Conservation (phyloP, 2,797 vertebrate genomes). For the Pogoniulus pusillus region DNA sequence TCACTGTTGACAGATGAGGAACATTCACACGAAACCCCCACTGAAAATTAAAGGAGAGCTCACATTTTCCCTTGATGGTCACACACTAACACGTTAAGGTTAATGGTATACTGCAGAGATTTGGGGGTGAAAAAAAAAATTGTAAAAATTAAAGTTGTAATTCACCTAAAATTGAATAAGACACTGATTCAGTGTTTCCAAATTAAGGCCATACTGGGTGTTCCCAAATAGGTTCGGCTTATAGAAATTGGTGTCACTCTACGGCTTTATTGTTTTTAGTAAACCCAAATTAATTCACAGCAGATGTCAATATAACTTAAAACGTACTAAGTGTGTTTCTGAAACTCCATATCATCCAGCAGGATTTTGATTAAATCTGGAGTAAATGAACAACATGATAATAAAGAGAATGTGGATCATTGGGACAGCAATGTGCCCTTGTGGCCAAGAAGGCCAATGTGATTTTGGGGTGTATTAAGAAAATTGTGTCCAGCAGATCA, state of each 20-base stretch:
- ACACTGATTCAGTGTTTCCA: constrained; percentile 35
- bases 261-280: not conserved
- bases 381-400: not conserved
- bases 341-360: not conserved
- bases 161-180: constrained; percentile 29
- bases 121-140: not conserved
- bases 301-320: not conserved
- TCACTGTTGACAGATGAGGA: constrained; percentile 57
- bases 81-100: constrained; percentile 22
- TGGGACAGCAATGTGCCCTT: too few relatives aligned
- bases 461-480: too few relatives aligned
- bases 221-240: not conserved
- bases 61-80: constrained; percentile 11
- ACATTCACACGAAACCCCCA: constrained; percentile 24
- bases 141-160: not conserved
- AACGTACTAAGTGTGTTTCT: not conserved
- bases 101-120: not conserved
- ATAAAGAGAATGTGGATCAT: too few relatives aligned
- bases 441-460: too few relatives aligned
- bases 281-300: constrained; percentile 7
- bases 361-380: not conserved
- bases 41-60: constrained; percentile 47
- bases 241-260: not conserved
- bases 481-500: too few relatives aligned
- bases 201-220: not conserved